A percentile compares a stretch with the other conserved stretches of the same genome.
These are phyloP conservation scores for Eumaeus atala DNA, from an alignment of 1,140 invertebrate genomes.

Conservation along the genomic window DNA sequence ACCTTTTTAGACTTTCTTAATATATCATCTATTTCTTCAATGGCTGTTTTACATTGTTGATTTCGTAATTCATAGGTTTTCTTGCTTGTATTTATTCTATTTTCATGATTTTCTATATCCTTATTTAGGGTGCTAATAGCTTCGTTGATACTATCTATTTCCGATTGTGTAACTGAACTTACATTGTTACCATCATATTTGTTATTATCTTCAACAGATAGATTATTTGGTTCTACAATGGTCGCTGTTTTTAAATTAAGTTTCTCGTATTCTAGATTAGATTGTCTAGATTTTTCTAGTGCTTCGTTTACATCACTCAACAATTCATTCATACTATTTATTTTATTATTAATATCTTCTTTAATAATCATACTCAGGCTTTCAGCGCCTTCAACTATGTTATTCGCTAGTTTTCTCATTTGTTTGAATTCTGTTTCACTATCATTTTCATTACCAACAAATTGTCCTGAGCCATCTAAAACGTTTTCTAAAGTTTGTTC, in stretches of 20 bases:
- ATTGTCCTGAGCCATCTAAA: conserved; percentile 45
- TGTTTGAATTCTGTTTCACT: conserved; percentile 55
- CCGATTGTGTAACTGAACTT: conserved; percentile 32
- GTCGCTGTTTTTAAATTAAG: conserved; percentile 14
- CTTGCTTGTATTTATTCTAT: conserved; percentile 52
- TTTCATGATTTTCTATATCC: conserved; percentile 55
- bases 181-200: conserved; percentile 21
- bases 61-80: conserved; percentile 47
- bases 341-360: conserved; percentile 67
- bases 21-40: conserved; percentile 61
- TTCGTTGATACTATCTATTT: conserved; percentile 51
- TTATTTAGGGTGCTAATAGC: conserved; percentile 49
- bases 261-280: conserved; percentile 57
- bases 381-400: conserved; percentile 60
- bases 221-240: too few species aligned
- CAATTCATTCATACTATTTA: conserved; percentile 66
- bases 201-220: conserved; percentile 18
- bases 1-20: conserved; percentile 53
- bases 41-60: conserved; percentile 53
- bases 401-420: conserved; percentile 55
- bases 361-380: conserved; percentile 58
- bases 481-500: conserved; percentile 46
- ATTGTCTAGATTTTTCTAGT: conserved; percentile 63
- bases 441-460: conserved; percentile 35
- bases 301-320: conserved; percentile 65